Base-by-base conservation (phyloP, 2,113 vertebrate species). In the Odontophorus gujanensis region DNA sequence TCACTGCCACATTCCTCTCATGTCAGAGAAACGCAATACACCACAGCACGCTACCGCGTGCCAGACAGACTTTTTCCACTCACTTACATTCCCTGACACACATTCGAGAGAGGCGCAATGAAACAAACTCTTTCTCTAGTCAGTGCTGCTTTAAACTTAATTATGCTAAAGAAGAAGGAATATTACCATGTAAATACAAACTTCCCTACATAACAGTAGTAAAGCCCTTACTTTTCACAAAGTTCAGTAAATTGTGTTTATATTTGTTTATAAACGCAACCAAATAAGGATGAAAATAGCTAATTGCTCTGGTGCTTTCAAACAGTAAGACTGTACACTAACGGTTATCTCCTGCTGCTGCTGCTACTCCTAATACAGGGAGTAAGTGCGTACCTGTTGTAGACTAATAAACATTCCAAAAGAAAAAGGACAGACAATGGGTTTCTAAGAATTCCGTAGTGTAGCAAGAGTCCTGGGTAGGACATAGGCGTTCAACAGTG, bases 61-160 rank as follows among this genome's bases (percentile, higher is more conserved):
- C 91, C 85, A 93, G 82, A 89, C 85, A 83, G 84, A 89, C 94
- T 87, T 91, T 90, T 95, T 87, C 94, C 91, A 94, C 79, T 89
- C 67, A 3, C 88, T 81, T 48, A 5, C 59, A 85, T 71, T 87
- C 89, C 81, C 72, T 85, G 93, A 95, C 89, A 91, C 79, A 83
- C 75, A 85, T 85, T 89, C 0, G 65, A 92, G 68, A 65, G 62
- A 74, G 34, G 26, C 30, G 30, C 81, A 81, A 81, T 62, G n/a
- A 65, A 91, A 11, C 42, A 59, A 80, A 78, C 13, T 59, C 51
- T 32, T 81, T n/a, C 78, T 82, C 15, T 32, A 78, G 80, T n/a
- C 42, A 74, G 1, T 25, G 32, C 50, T 40, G 59, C 40, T 75
- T 68, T 25, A 57, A 78, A 87, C 51, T 53, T 55, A 58, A 34